These are phyloP conservation scores for Dermatemys mawii DNA, from an alignment of 2,113 vertebrate genomes.

Conservation along the genomic window DNA sequence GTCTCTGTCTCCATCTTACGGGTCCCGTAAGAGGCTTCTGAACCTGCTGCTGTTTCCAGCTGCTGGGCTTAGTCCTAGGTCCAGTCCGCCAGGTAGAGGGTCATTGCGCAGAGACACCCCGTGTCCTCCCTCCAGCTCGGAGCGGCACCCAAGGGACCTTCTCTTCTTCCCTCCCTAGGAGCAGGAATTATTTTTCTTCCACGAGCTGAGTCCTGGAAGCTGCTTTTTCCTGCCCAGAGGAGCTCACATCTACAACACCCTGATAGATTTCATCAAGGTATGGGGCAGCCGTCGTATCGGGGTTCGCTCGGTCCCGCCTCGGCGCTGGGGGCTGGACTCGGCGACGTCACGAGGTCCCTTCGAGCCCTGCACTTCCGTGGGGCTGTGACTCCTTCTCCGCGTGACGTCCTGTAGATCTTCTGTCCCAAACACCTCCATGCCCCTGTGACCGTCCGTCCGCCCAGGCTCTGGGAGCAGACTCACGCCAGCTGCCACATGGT, in stretches of 20 bases:
- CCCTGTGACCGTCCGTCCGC: not conserved
- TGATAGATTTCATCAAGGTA: conserved; percentile 92
- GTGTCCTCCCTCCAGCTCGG: not conserved
- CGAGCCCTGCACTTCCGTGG: too few relatives aligned
- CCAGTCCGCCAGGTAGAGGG: not conserved
- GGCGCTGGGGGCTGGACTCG: too few relatives aligned
- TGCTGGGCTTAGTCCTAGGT: not conserved
- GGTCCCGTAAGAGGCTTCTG: not conserved
- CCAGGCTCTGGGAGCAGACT: not conserved
- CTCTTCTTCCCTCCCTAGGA: conserved; percentile 64
- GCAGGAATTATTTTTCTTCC: conserved; percentile 93
- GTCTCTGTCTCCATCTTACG: not conserved
- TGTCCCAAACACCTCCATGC: not conserved
- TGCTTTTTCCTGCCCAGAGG: conserved; percentile 95
- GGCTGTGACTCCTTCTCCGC: not conserved
- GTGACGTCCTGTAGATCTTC: not conserved
- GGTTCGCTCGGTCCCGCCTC: not conserved
- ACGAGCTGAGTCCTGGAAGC: conserved; percentile 91
- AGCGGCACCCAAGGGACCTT: not conserved
- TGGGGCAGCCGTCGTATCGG: not conserved
- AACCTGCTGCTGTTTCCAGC: not conserved
- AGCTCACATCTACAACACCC: conserved; percentile 88
- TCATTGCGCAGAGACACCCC: fast-evolving
- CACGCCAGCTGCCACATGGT: fast-evolving
- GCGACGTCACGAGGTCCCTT: not conserved